Conservation (phyloP, 2,113 vertebrate species). For the Microtus richardsoni region DNA sequence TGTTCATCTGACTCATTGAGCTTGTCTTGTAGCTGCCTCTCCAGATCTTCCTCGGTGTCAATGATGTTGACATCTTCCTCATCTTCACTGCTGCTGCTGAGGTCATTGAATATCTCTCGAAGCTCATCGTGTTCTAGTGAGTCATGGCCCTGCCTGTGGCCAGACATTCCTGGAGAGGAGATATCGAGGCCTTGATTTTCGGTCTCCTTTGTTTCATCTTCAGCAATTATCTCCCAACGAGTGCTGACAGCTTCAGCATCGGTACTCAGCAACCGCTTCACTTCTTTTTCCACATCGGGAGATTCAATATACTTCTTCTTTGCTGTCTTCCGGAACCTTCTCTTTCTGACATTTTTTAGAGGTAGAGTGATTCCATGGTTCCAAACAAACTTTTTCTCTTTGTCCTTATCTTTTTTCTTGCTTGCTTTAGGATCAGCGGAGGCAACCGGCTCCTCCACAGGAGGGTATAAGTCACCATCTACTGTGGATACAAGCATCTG, state of each 20-base stretch:
- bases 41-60: constrained; percentile 96
- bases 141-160: constrained; percentile 91
- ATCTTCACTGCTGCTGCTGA: constrained; percentile 98
- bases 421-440: constrained; percentile 94
- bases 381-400: constrained; percentile 98
- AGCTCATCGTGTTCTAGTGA: constrained; percentile 94
- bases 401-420: constrained; percentile 97
- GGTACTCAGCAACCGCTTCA: constrained; percentile 93
- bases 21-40: constrained; percentile 94
- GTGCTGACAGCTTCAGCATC: constrained; percentile 94
- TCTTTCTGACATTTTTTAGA: constrained; percentile 97
- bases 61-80: constrained; percentile 98
- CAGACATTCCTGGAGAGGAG: constrained; percentile 92
- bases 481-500: constrained; percentile 98
- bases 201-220: constrained; percentile 93
- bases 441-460: constrained; percentile 95
- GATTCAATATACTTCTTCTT: constrained; percentile 93
- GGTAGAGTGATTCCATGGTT: constrained; percentile 98
- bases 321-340: constrained; percentile 94
- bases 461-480: constrained; percentile 97
- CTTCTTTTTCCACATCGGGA: constrained; percentile 94
- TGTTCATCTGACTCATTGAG: constrained; percentile 91
- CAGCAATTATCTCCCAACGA: constrained; percentile 93
- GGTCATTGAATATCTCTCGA: constrained; percentile 98
- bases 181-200: constrained; percentile 92